phyloP scores from a whole-genome alignment of 2,888 invertebrate species.

The Acanthosepion lycidas region DNA sequence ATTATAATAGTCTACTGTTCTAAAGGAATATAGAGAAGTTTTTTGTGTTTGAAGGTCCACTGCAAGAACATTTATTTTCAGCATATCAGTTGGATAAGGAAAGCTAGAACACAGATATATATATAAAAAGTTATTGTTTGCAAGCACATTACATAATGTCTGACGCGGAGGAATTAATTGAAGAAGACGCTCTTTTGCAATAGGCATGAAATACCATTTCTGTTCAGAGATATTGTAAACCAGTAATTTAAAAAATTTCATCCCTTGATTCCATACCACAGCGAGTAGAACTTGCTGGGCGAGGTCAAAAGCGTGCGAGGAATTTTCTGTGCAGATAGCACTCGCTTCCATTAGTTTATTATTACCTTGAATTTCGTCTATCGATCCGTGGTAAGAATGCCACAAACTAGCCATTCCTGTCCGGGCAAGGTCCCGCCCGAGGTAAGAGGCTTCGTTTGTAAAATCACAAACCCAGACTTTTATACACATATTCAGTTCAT shows the following conservation, averaged over 20 bases:
- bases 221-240: conserved; percentile 67
- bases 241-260: conserved; percentile 70
- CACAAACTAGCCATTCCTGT: conserved; percentile 48
- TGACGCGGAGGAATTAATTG: conserved; percentile 70
- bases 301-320: conserved; percentile 40
- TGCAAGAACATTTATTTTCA: conserved; percentile 69
- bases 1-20: conserved; percentile 67
- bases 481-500: conserved; percentile 61
- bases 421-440: conserved; percentile 54
- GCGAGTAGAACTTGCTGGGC: conserved; percentile 64
- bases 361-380: not conserved
- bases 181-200: conserved; percentile 66
- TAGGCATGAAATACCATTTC: conserved; percentile 68
- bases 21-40: conserved; percentile 67
- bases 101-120: conserved; percentile 71
- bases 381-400: conserved; percentile 39
- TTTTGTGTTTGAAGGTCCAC: conserved; percentile 68
- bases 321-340: not conserved
- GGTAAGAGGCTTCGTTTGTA: conserved; percentile 57
- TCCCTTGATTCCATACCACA: conserved; percentile 68
- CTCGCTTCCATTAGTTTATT: conserved; percentile 37
- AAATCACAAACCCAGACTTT: conserved; percentile 64
- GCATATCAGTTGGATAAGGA: conserved; percentile 72
- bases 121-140: conserved; percentile 67
- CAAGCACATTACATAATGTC: conserved; percentile 67